A percentile compares a stretch with the other conserved stretches of the same genome.
phyloP scores from a whole-genome alignment of 2,113 vertebrate species.

The Thamnophis sirtalis region DNA sequence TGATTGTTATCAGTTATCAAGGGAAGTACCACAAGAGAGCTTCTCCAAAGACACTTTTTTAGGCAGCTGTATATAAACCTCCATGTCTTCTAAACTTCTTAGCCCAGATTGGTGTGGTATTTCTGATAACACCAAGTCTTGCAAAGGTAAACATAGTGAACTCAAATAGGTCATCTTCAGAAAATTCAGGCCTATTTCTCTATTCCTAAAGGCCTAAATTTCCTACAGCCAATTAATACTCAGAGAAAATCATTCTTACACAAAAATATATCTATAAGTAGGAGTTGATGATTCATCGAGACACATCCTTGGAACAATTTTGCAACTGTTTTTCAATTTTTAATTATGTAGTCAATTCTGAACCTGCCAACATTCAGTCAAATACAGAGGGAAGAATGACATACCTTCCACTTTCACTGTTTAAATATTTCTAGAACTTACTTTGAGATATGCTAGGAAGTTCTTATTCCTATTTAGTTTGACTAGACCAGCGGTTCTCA shows the following conservation, averaged over 20 bases:
- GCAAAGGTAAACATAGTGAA: neutral
- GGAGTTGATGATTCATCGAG: neutral
- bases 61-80: neutral
- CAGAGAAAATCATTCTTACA: neutral
- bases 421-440: neutral
- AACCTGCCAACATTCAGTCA: neutral
- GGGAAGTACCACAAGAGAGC: neutral
- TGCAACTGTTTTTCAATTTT: neutral
- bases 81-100: neutral
- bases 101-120: neutral
- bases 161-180: neutral
- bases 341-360: neutral
- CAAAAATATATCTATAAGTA: neutral
- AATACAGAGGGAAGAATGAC: neutral
- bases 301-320: neutral
- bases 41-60: neutral
- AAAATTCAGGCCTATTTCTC: neutral
- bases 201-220: neutral
- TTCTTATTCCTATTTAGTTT: neutral
- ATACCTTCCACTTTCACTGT: neutral
- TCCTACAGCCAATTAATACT: neutral
- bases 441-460: neutral
- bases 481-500: too few species aligned
- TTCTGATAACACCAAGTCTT: neutral
- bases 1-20: neutral